phyloP scores from a whole-genome alignment of 2,888 invertebrate genomes.

The Euzophera pinguis region DNA sequence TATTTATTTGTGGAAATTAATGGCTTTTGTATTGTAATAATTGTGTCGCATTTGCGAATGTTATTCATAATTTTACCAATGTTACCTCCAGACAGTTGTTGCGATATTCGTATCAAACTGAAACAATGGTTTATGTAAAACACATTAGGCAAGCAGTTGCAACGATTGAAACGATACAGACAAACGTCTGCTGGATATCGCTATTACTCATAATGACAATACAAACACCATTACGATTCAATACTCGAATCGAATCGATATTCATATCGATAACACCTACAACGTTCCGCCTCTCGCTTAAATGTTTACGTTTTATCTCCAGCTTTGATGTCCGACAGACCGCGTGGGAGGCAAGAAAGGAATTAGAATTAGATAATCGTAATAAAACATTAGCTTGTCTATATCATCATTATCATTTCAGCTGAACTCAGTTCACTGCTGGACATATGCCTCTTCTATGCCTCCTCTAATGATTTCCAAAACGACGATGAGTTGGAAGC shows the following conservation, averaged over 20 bases:
- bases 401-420: neutral
- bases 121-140: conserved; percentile 13
- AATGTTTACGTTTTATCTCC: conserved; percentile 28
- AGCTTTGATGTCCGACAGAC: conserved; percentile 49
- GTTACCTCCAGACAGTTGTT: neutral
- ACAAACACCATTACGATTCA: conserved; percentile 11
- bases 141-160: conserved; percentile 10
- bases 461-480: too few relatives aligned
- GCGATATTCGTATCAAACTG: neutral
- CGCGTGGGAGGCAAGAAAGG: conserved; percentile 57
- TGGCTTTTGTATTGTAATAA: neutral
- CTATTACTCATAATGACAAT: conserved; percentile 12
- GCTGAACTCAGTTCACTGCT: too few relatives aligned
- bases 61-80: neutral
- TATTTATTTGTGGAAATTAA: too few relatives aligned
- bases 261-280: conserved; percentile 26
- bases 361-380: conserved; percentile 72
- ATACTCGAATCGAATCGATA: conserved; percentile 18
- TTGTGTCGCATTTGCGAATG: neutral
- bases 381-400: conserved; percentile 58
- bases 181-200: neutral
- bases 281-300: conserved; percentile 18
- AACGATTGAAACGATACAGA: conserved; percentile 10
- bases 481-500: too few relatives aligned
- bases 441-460: too few relatives aligned